phyloP scores from a whole-genome alignment of 2,113 vertebrate species.

The Ceuthmochares aereus region DNA sequence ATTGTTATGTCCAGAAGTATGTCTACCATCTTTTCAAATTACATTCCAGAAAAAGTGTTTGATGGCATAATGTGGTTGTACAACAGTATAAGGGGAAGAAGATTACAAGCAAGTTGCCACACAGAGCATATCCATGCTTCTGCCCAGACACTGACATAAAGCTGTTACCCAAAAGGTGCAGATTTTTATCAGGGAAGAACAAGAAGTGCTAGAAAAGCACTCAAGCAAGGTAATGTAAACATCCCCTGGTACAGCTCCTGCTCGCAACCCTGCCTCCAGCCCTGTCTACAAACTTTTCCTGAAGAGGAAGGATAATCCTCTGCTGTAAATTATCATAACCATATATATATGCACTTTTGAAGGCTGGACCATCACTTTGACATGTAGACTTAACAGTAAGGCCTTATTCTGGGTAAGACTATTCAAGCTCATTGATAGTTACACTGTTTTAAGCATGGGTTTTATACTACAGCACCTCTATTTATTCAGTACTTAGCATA shows the following conservation, averaged over 20 bases:
- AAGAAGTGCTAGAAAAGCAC: neutral
- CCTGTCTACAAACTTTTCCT: neutral
- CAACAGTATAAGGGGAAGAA: neutral
- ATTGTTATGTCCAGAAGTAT: neutral
- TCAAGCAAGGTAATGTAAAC: neutral
- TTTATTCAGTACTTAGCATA: neutral
- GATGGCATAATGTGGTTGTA: neutral
- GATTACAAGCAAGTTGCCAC: neutral
- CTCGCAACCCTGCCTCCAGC: neutral
- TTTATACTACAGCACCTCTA: neutral
- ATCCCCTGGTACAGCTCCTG: neutral
- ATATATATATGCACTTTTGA: neutral
- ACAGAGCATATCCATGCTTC: neutral
- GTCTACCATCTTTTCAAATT: slow-evolving; percentile 4
- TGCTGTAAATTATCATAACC: neutral
- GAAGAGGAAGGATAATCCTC: neutral
- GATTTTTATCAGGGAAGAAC: neutral
- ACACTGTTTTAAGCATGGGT: neutral
- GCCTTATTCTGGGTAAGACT: neutral
- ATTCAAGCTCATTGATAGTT: neutral
- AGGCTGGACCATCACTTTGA: neutral
- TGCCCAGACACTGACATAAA: neutral
- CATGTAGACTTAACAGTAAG: neutral
- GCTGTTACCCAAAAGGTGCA: neutral
- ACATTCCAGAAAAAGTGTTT: neutral